A percentile compares a stretch with the other conserved stretches of the same genome.
These are phyloP conservation scores for Papilio machaon DNA, from an alignment of 1,140 invertebrate genomes.

Conservation along the genomic window DNA sequence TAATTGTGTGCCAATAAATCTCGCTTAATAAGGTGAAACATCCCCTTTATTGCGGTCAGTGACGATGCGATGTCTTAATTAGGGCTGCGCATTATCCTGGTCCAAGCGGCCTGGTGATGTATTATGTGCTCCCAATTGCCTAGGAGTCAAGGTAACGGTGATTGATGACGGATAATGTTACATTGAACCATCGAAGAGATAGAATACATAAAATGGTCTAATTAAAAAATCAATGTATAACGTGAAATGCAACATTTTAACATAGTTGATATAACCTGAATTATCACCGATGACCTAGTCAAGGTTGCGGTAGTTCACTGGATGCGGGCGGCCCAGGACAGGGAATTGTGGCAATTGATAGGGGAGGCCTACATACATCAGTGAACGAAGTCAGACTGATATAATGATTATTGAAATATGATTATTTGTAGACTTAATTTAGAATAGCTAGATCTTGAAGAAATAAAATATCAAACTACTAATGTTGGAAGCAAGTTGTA, in stretches of 20 bases:
- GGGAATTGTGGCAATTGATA: too few relatives aligned
- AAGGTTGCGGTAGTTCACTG: too few relatives aligned
- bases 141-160: conserved; percentile 33
- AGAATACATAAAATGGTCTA: neutral
- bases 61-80: conserved; percentile 36
- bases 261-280: too few relatives aligned
- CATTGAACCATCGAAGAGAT: neutral
- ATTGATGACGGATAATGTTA: conserved; percentile 23
- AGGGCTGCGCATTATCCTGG: conserved; percentile 33
- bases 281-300: too few relatives aligned
- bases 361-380: too few relatives aligned
- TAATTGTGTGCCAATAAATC: conserved; percentile 38
- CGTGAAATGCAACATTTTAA: neutral
- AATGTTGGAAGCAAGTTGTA: too few relatives aligned
- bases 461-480: too few relatives aligned
- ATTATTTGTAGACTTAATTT: too few relatives aligned
- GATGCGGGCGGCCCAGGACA: too few relatives aligned
- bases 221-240: conserved; percentile 3
- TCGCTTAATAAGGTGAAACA: conserved; percentile 37
- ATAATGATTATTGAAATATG: too few relatives aligned
- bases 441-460: too few relatives aligned
- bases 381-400: too few relatives aligned
- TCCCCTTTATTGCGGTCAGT: conserved; percentile 38
- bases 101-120: conserved; percentile 22
- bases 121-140: conserved; percentile 17